Evolutionary conservation across 2,113 vertebrate genomes (phyloP), one percentile per base, ranked within the genome.

Genomic region (Gobio gobio): DNA sequence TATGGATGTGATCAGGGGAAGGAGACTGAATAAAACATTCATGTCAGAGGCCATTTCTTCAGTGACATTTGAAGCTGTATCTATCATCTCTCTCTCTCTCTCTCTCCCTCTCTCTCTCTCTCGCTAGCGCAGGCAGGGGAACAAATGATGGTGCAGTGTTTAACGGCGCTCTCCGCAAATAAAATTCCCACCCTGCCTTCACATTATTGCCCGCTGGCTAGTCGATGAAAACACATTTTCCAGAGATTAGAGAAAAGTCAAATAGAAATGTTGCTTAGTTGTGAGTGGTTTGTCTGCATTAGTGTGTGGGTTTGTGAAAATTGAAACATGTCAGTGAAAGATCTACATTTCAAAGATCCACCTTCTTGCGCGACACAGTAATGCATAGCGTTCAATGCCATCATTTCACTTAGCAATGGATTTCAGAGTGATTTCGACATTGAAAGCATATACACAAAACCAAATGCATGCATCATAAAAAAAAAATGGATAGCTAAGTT

Each of bases 231-330:
- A 92, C 91, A 91, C 89, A 88, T 94, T 91, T 91, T 82, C 86
- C 51, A 64, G 87, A 93, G 93, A 95, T 94, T 94, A 94, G 91
- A 93, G 91, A 95, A 93, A 93, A 93, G 93, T 94, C 91, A 93
- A 93, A 93, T 93, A 91, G 92, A 94, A 95, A 94, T 93, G 91
- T 92, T 89, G 92, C 20, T 87, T 73, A 51, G 88, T 86, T 87
- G 90, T 90, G 89, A 90, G 88, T 79, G 87, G 86, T 87, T 88
- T 83, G 51, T 24, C 12, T 59, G 43, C 43, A 18, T 26, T 81
- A 9, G 84, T 10, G 29, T 92, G 91, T 92, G 90, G 91, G 91
- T 82, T 56, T 84, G 29, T 68, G 92, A 87, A 93, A 94, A 93
- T 93, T 93, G 93, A 94, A 94, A 92, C 92, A 91, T 93, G 92